Percentiles rank a stretch among this genome's conserved stretches.
These are phyloP conservation scores for Poecile montanus DNA, from an alignment of 2,797 vertebrate genomes.

Conservation along the genomic window DNA sequence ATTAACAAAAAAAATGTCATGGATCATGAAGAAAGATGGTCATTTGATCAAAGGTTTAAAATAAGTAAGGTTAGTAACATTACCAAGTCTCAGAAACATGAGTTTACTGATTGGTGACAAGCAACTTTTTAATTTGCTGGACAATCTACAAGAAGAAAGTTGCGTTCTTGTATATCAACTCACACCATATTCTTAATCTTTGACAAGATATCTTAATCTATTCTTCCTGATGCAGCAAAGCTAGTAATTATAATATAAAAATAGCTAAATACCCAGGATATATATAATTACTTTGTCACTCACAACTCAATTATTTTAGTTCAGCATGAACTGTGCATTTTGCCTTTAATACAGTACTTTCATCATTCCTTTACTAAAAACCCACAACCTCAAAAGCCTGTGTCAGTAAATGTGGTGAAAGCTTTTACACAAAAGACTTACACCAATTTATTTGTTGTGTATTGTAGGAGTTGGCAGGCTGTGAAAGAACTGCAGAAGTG, in stretches of 20 bases:
- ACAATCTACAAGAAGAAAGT: constrained; percentile 21
- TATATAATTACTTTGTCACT: constrained; percentile 73
- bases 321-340: constrained; percentile 12
- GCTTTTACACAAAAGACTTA: neutral
- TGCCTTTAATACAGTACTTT: neutral
- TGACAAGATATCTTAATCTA: constrained; percentile 51
- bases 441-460: neutral
- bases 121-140: constrained; percentile 18
- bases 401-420: neutral
- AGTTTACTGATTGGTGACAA: neutral
- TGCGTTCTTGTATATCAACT: constrained; percentile 54
- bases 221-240: constrained; percentile 63
- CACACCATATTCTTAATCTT: constrained; percentile 51
- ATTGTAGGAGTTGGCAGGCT: neutral
- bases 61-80: neutral
- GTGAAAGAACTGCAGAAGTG: neutral
- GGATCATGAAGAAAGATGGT: neutral
- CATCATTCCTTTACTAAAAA: neutral
- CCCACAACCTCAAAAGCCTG: neutral
- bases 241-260: constrained; percentile 72
- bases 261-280: constrained; percentile 62
- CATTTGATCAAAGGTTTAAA: constrained; percentile 8
- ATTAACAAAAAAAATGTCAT: neutral
- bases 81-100: neutral
- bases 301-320: constrained; percentile 70